Percentiles rank a stretch among this genome's conserved stretches.
Evolutionary conservation across 2,888 invertebrate genomes (phyloP).

Genomic region (Orthosia gracilis): DNA sequence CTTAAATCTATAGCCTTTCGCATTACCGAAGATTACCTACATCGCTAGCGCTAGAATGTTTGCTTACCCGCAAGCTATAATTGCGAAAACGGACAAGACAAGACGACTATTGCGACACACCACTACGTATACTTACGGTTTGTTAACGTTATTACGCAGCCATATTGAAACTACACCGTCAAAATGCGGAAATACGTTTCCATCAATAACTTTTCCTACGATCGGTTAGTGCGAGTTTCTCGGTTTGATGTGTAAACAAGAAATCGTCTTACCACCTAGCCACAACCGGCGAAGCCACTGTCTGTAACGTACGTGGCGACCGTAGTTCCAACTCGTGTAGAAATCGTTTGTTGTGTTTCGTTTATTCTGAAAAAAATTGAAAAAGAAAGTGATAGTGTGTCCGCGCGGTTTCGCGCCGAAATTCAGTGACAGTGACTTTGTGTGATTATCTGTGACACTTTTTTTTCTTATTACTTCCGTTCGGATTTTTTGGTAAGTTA

Average conservation of each 20-base stretch:
- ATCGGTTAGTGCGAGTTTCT: constrained; percentile 78
- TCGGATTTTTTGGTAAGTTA: constrained; percentile 72
- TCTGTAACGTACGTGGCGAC: constrained; percentile 85
- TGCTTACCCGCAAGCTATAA: constrained; percentile 68
- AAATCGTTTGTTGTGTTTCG: constrained; percentile 54
- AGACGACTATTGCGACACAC: constrained; percentile 75
- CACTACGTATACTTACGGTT: constrained; percentile 71
- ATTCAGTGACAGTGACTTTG: constrained; percentile 80
- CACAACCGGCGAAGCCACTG: constrained; percentile 88
- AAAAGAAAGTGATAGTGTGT: constrained; percentile 70
- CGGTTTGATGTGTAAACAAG: constrained; percentile 83
- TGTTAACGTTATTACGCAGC: constrained; percentile 79
- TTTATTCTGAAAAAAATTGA: constrained; percentile 54
- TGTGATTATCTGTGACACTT: constrained; percentile 77
- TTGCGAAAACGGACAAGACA: constrained; percentile 80
- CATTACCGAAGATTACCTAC: constrained; percentile 40
- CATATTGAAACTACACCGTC: constrained; percentile 77
- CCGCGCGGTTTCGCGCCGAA: constrained; percentile 76
- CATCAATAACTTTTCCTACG: constrained; percentile 77
- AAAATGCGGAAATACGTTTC: constrained; percentile 81
- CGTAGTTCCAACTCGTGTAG: constrained; percentile 62
- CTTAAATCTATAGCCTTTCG: constrained; percentile 8
- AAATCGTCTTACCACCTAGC: constrained; percentile 81
- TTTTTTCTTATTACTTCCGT: constrained; percentile 64
- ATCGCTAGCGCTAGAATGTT: constrained; percentile 53